Evolutionary conservation across 2,888 invertebrate genomes (phyloP).

Genomic region (Latheticus oryzae): DNA sequence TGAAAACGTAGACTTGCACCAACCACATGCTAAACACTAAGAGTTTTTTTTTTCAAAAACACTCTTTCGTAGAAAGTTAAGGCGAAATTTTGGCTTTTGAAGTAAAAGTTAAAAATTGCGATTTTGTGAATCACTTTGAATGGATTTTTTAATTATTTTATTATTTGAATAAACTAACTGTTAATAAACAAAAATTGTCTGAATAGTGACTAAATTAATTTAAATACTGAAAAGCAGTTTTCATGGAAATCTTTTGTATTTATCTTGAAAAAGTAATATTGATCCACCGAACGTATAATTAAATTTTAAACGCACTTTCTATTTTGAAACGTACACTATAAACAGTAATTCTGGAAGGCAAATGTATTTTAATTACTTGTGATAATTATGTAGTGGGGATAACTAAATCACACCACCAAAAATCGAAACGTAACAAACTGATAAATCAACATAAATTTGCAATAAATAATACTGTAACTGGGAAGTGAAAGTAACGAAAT

Average conservation of each 20-base stretch:
- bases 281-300: constrained; percentile 33
- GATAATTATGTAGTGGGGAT: constrained; percentile 7
- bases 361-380: constrained; percentile 21
- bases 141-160: too few relatives aligned
- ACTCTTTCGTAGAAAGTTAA: constrained; percentile 38
- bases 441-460: constrained; percentile 35
- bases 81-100: constrained; percentile 32
- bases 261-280: too few relatives aligned
- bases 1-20: constrained; percentile 24
- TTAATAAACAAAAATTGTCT: too few relatives aligned
- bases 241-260: too few relatives aligned
- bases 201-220: too few relatives aligned
- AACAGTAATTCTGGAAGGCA: constrained; percentile 13
- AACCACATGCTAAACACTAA: constrained; percentile 32
- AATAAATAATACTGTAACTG: constrained; percentile 29
- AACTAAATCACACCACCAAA: constrained; percentile 18
- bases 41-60: constrained; percentile 16
- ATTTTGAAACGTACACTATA: constrained; percentile 22
- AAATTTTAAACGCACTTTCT: constrained; percentile 32
- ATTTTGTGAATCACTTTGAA: too few relatives aligned
- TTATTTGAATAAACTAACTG: too few relatives aligned
- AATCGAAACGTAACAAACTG: constrained; percentile 24
- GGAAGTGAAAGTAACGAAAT: constrained; percentile 37
- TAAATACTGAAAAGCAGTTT: too few relatives aligned
- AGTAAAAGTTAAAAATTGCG: not conserved